phyloP scores from a whole-genome alignment of 2,113 vertebrate species.

The Oreochromis spilurus region DNA sequence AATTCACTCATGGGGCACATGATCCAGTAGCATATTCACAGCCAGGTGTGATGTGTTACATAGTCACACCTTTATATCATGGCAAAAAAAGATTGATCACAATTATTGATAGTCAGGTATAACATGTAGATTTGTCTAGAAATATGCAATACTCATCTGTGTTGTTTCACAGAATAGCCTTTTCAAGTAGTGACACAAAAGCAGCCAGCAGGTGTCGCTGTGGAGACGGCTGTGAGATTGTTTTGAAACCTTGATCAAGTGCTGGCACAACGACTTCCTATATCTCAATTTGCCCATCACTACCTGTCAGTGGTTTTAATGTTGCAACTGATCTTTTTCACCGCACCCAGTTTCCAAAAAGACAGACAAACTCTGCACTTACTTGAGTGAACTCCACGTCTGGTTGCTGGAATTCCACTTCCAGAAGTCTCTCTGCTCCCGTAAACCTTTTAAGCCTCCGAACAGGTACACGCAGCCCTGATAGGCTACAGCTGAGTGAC shows the following conservation, averaged over 20 bases:
- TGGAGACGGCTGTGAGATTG: not conserved
- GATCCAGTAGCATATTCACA: not conserved
- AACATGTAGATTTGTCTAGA: not conserved
- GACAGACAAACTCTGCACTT: constrained; percentile 1
- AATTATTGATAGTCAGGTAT: not conserved
- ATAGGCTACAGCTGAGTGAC: constrained; percentile 76
- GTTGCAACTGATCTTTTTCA: not conserved
- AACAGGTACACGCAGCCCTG: constrained; percentile 80
- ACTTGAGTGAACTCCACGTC: constrained; percentile 81
- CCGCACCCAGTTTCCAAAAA: not conserved
- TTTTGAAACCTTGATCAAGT: not conserved
- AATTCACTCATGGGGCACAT: not conserved
- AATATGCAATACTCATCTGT: not conserved
- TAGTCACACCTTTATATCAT: not conserved
- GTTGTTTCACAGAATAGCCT: not conserved
- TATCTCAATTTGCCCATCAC: not conserved
- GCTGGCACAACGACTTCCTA: not conserved
- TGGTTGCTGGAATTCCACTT: constrained; percentile 73
- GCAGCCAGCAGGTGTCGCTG: not conserved
- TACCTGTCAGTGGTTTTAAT: not conserved
- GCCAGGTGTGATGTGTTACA: not conserved
- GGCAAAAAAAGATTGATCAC: not conserved
- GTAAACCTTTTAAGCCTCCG: constrained; percentile 78
- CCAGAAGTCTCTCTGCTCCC: constrained; percentile 85
- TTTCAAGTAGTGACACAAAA: not conserved